Conservation (phyloP, 1,140 invertebrate species). For the Drosophila sturtevanti region DNA sequence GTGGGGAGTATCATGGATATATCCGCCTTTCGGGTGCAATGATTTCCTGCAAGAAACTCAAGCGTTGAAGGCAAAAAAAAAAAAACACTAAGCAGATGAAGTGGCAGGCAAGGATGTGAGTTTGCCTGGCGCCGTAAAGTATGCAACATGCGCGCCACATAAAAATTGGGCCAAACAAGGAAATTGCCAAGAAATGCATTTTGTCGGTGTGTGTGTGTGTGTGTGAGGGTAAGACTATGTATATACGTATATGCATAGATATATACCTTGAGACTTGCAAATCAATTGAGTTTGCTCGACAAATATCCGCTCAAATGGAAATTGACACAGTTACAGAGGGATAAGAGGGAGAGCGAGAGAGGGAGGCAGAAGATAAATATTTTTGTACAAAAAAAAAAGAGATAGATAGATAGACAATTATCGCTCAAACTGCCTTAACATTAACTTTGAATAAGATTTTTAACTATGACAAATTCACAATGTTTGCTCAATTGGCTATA, state of each 20-base stretch:
- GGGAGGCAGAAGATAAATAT: background rate
- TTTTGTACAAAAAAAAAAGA: background rate
- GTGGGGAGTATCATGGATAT: conserved; percentile 34
- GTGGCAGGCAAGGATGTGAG: conserved; percentile 16
- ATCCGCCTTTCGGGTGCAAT: conserved; percentile 68
- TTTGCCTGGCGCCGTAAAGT: conserved; percentile 47
- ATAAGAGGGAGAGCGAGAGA: background rate
- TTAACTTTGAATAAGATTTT: conserved; percentile 37
- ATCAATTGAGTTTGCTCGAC: conserved; percentile 73
- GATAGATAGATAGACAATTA: conserved; percentile 42
- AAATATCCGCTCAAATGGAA: conserved; percentile 69
- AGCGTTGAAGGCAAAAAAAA: conserved; percentile 60
- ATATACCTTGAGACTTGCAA: conserved; percentile 43
- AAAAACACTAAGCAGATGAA: conserved; percentile 68
- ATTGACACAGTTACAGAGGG: conserved; percentile 44
- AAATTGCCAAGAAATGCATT: conserved; percentile 77
- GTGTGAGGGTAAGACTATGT: background rate
- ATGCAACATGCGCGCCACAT: conserved; percentile 55
- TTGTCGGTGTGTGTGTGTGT: conserved; percentile 62
- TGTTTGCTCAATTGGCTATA: conserved; percentile 67
- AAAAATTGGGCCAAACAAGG: conserved; percentile 73
- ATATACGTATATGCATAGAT: background rate
- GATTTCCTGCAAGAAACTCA: conserved; percentile 61
- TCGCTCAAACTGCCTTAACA: conserved; percentile 41
- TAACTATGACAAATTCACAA: conserved; percentile 62